phyloP scores from a whole-genome alignment of 2,797 vertebrate genomes.

The Denticeps clupeoides region DNA sequence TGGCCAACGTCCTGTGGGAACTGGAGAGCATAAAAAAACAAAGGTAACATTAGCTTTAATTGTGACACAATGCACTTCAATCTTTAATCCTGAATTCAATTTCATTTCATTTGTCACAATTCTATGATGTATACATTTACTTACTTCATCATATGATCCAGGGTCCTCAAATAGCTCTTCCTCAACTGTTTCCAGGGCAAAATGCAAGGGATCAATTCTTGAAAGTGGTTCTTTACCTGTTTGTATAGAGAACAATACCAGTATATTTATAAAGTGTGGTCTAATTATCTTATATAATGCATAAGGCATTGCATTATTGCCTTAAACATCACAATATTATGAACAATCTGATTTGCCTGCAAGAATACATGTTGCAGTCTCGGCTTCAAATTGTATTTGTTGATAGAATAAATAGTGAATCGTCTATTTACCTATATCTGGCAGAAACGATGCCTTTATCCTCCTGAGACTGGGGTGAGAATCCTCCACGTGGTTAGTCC shows the following conservation, averaged over 20 bases:
- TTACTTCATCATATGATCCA: conserved; percentile 51
- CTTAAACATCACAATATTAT: too few species aligned
- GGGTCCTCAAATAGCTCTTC: conserved; percentile 47
- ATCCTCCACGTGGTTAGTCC: conserved; percentile 34
- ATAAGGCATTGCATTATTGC: too few species aligned
- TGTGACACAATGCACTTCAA: background rate
- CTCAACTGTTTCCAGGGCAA: conserved; percentile 43
- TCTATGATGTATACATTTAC: too few species aligned
- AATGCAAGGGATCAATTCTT: conserved; percentile 26
- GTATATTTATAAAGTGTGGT: background rate
- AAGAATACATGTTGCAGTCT: too few species aligned
- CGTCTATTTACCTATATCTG: conserved; percentile 38
- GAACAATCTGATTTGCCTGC: too few species aligned
- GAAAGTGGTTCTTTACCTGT: conserved; percentile 37
- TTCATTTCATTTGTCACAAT: background rate
- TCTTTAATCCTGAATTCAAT: background rate
- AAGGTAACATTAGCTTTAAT: background rate
- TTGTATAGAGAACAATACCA: background rate
- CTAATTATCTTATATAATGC: too few species aligned
- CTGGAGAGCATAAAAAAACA: too few species aligned
- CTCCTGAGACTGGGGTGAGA: conserved; percentile 19
- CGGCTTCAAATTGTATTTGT: background rate
- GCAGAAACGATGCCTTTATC: conserved; percentile 36
- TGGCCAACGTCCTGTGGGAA: conserved; percentile 39
- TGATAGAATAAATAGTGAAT: too few species aligned